phyloP scores from a whole-genome alignment of 1,140 invertebrate genomes.

The Metopolophium dirhodum region DNA sequence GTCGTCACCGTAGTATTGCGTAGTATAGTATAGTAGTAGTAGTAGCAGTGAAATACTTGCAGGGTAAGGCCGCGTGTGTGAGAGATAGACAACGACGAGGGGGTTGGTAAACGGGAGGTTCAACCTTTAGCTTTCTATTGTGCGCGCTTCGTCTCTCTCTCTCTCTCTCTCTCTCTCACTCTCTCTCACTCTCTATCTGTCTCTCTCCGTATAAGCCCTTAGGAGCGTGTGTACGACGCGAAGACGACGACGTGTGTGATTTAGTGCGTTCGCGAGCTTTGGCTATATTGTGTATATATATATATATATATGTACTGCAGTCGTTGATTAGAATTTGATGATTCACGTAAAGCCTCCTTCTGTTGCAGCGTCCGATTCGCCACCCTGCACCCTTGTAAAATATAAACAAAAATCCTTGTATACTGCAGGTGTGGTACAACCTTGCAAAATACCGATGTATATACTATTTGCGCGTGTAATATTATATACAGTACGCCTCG shows the following conservation, averaged over 20 bases:
- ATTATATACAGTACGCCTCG: not conserved
- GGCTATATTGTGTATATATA: not conserved
- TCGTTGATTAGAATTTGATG: conserved; percentile 46
- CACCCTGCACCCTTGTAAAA: not conserved
- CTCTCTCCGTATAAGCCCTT: too few relatives aligned
- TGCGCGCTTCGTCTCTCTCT: not conserved
- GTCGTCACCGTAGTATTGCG: not conserved
- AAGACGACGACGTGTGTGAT: conserved; percentile 43
- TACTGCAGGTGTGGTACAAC: not conserved
- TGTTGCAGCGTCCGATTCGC: conserved; percentile 16
- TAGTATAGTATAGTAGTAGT: not conserved
- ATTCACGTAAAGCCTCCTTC: not conserved
- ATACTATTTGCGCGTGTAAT: not conserved
- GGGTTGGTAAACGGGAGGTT: not conserved
- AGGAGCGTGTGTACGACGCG: not conserved
- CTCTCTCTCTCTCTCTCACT: too few relatives aligned
- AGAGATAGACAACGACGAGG: not conserved
- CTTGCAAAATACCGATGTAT: not conserved
- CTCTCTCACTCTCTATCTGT: not conserved
- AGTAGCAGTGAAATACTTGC: not conserved
- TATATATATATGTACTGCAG: not conserved
- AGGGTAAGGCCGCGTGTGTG: not conserved
- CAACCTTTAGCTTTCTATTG: not conserved
- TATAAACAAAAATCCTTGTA: not conserved
- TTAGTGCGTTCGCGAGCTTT: not conserved